phyloP scores from a whole-genome alignment of 2,797 vertebrate species.

The Percopsis omiscomaycus region DNA sequence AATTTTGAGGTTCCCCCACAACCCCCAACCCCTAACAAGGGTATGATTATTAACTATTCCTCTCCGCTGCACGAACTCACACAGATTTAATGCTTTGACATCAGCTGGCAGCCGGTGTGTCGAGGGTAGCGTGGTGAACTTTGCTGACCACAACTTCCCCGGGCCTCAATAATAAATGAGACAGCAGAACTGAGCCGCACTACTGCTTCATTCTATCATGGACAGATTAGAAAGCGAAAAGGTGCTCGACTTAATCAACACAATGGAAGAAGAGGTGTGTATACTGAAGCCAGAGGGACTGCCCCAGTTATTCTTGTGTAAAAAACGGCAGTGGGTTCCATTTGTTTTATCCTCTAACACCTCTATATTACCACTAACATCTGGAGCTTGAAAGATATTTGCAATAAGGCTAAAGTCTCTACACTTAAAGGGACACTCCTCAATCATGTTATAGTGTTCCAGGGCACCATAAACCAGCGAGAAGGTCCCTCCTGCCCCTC shows the following conservation, averaged over 20 bases:
- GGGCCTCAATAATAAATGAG: slow-evolving; percentile 53
- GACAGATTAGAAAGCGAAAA: slow-evolving; percentile 42
- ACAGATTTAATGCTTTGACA: slow-evolving; percentile 17
- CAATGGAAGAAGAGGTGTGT: slow-evolving; percentile 10
- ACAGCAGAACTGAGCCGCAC: slow-evolving; percentile 6
- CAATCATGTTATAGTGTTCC: no score
- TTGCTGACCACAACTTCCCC: slow-evolving; percentile 33
- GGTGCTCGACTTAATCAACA: slow-evolving; percentile 29
- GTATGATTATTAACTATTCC: slow-evolving; percentile 14
- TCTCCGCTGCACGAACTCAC: slow-evolving; percentile 8
- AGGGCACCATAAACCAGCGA: no score
- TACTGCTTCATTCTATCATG: slow-evolving; percentile 44
- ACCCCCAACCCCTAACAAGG: neutral
- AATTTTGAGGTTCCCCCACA: slow-evolving; percentile 35
- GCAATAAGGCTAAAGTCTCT: slow-evolving; percentile 60
- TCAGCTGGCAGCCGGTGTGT: slow-evolving; percentile 4
- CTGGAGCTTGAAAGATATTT: slow-evolving; percentile 1
- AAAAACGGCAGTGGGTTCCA: no score
- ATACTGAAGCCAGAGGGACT: slow-evolving; percentile 19
- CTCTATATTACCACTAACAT: no score
- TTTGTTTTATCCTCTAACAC: no score
- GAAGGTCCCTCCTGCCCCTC: no score
- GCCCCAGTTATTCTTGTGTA: no score
- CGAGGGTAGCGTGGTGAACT: slow-evolving; percentile 20
- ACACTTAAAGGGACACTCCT: no score